Evolutionary conservation across 2,113 vertebrate genomes (phyloP).

Genomic region (Sylvietta virens): DNA sequence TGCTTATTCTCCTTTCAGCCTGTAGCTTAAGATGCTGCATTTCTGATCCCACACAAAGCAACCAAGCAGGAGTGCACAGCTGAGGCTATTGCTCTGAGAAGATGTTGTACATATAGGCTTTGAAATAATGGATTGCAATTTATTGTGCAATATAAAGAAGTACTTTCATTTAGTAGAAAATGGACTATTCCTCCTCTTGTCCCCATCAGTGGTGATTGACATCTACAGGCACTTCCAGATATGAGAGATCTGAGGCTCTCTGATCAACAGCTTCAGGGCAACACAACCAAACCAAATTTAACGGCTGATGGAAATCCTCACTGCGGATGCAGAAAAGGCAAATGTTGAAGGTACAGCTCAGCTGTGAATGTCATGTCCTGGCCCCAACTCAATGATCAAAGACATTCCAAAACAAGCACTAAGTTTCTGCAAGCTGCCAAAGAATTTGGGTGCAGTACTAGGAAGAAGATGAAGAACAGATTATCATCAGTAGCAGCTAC

Average conservation of each 20-base stretch:
- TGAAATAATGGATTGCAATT: not conserved
- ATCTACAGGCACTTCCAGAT: not conserved
- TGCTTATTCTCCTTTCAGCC: not conserved
- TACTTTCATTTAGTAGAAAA: not conserved
- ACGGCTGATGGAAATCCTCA: not conserved
- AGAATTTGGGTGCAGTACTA: slow-evolving; percentile 66
- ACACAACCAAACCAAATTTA: not conserved
- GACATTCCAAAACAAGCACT: slow-evolving; percentile 41
- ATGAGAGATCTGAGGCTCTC: not conserved
- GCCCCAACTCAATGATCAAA: slow-evolving; percentile 15
- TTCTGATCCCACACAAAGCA: not conserved
- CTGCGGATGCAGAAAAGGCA: not conserved
- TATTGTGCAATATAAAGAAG: not conserved
- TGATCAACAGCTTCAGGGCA: slow-evolving; percentile 10
- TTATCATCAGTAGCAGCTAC: slow-evolving; percentile 42
- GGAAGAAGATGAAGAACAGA: slow-evolving; percentile 58
- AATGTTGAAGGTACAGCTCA: not conserved
- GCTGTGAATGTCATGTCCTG: slow-evolving; percentile 14
- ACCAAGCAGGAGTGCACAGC: not conserved
- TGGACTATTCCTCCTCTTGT: not conserved
- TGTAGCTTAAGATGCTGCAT: not conserved
- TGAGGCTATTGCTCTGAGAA: not conserved
- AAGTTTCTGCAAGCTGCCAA: slow-evolving; percentile 53
- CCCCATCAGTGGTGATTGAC: not conserved
- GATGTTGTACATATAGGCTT: not conserved